Evolutionary conservation across 1,140 invertebrate genomes (phyloP), one percentile per base, ranked within the genome.

Genomic region (Drosophila funebris): DNA sequence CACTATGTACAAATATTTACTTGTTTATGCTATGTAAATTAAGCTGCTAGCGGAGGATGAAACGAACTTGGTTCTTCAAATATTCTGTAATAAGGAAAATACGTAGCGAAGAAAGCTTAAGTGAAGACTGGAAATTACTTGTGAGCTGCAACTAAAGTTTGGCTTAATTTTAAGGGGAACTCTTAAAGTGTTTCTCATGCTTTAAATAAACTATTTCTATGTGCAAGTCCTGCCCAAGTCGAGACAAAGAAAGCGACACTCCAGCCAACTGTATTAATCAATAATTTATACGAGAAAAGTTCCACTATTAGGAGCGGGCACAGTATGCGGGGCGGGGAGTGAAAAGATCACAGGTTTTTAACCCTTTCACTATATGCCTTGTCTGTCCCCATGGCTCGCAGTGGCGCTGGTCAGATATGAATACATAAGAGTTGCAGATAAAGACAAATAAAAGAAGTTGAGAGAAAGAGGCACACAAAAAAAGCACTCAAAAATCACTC

Each of bases 291-390:
- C 56, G 52, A 85, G 81, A 77, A 73, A 76, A 84, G 73, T 76
- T 69, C 63, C 62, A 54, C 58, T 57, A 31, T 62, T 60, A 67
- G 56, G 43, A 53, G 44, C 22, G 8, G 13, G 43, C 24, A 14
- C 14, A 29, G 58, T 39, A 41, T 13, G 31, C 39, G 11, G 27
- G 8, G 18, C 7, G 24, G 27, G 48, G 36, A 41, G 24, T 36
- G 13, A 52, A 44, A 70, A 80, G 73, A 84, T 82, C 78, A 70
- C 73, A 79, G 78, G 88, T 83, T 90, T 80, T 88, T 90, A 90
- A 90, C 87, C 87, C 87, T 90, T 90, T 90, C 83, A 89, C 78
- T 89, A 73, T 66, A 78, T 78, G 78, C 20, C 20, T 6, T 7
- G 13, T n/a, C 27, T 84, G 58, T 58, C 57, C 14, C 54, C 37